Evolutionary conservation across 2,797 vertebrate species (phyloP).

Genomic region (Ciconia nigra): DNA sequence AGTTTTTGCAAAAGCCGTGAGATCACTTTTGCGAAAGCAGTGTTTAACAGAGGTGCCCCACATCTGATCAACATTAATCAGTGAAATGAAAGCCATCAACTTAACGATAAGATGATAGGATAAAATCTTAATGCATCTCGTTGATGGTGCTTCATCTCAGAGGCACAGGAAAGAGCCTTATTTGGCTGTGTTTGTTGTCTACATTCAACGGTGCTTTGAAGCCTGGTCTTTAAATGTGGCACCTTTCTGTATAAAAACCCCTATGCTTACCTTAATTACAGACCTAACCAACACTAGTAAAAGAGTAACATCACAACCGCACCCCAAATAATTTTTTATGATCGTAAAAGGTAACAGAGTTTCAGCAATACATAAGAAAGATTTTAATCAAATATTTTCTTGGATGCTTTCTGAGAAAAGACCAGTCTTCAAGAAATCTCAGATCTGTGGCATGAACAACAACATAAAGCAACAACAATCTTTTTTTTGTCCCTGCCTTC

Average conservation of each 20-base stretch:
- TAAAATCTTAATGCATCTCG: not conserved
- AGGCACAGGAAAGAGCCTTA: not conserved
- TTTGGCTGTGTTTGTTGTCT: not conserved
- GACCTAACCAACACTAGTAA: not conserved
- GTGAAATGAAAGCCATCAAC: not conserved
- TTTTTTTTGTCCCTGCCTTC: not conserved
- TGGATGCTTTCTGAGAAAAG: not conserved
- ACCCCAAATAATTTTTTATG: not conserved
- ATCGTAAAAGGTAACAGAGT: not conserved
- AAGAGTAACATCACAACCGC: not conserved
- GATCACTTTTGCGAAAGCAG: not conserved
- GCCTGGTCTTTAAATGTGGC: not conserved
- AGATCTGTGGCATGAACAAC: not conserved
- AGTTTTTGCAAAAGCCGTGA: not conserved
- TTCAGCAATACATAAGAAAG: not conserved
- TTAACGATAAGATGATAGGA: not conserved
- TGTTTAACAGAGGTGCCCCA: not conserved
- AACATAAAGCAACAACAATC: not conserved
- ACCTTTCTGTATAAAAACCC: not conserved
- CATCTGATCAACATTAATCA: not conserved
- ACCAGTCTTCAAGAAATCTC: not conserved
- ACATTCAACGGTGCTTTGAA: not conserved
- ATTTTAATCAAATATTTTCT: not conserved
- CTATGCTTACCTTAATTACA: not conserved
- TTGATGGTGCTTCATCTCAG: not conserved